Conservation (phyloP, 2,797 vertebrate genomes). For the Rhinatrema bivittatum region DNA sequence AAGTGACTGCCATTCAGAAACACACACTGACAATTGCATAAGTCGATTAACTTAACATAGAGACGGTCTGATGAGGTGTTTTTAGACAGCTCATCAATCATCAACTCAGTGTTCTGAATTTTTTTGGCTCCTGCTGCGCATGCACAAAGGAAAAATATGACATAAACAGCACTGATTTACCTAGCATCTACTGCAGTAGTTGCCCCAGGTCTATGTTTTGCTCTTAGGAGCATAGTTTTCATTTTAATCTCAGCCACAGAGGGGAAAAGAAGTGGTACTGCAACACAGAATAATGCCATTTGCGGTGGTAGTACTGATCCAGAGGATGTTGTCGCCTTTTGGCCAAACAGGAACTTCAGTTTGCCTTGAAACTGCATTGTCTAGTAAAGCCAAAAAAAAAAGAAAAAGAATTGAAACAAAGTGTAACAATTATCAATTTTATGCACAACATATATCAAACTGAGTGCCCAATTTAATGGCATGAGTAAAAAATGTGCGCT, state of each 20-base stretch:
- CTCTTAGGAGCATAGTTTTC: conserved; percentile 72
- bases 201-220: conserved; percentile 63
- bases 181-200: conserved; percentile 46
- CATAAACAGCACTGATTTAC: too few relatives aligned
- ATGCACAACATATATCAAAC: not conserved
- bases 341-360: conserved; percentile 85
- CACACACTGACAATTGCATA: too few relatives aligned
- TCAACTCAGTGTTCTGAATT: too few relatives aligned
- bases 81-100: too few relatives aligned
- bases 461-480: too few relatives aligned
- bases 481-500: too few relatives aligned
- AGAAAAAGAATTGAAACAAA: not conserved
- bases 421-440: not conserved
- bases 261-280: conserved; percentile 77
- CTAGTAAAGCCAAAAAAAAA: conserved; percentile 45
- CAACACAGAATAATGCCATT: conserved; percentile 86
- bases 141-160: too few relatives aligned
- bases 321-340: conserved; percentile 77
- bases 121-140: too few relatives aligned
- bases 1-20: too few relatives aligned
- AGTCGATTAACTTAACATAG: too few relatives aligned
- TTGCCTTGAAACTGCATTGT: conserved; percentile 95
- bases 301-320: conserved; percentile 69
- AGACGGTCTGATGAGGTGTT: too few relatives aligned
- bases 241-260: conserved; percentile 68